Conservation (phyloP, 1,140 invertebrate genomes). For the Goniozus legneri region DNA sequence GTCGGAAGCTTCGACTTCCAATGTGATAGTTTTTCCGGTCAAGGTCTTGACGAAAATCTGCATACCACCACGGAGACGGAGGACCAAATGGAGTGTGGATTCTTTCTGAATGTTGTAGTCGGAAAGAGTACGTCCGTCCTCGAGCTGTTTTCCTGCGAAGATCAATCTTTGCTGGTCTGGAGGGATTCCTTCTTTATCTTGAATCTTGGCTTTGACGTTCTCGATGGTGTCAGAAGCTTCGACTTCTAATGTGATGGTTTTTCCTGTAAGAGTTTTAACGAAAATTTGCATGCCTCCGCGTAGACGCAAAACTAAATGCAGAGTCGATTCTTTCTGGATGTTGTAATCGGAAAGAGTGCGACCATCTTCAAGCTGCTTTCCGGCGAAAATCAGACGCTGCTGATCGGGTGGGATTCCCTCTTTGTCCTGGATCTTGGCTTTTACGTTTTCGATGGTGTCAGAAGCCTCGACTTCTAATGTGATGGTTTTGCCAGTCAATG, state of each 20-base stretch:
- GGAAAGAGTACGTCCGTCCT: constrained; percentile 62
- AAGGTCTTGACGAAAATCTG: constrained; percentile 72
- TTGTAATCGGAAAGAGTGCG: constrained; percentile 63
- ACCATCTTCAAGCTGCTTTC: constrained; percentile 68
- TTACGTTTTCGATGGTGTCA: constrained; percentile 63
- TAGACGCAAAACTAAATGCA: constrained; percentile 59
- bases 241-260: constrained; percentile 72
- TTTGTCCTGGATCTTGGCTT: constrained; percentile 19
- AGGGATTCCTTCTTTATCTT: constrained; percentile 68
- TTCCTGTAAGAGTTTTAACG: constrained; percentile 65
- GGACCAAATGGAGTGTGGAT: constrained; percentile 70
- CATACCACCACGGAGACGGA: constrained; percentile 68
- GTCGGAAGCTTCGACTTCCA: constrained; percentile 61
- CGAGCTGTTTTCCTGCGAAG: constrained; percentile 69
- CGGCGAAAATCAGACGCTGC: constrained; percentile 58
- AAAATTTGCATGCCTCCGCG: constrained; percentile 72
- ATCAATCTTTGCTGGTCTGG: constrained; percentile 69
- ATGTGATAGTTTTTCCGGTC: constrained; percentile 56
- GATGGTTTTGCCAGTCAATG: constrained; percentile 58
- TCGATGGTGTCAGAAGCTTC: constrained; percentile 74
- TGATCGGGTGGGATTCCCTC: constrained; percentile 13
- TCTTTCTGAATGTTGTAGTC: constrained; percentile 77
- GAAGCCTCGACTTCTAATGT: constrained; percentile 55
- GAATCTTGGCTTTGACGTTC: constrained; percentile 75
- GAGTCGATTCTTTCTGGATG: constrained; percentile 73